Base-by-base conservation (phyloP, 2,888 invertebrate species). In the Willowsia nigromaculata region DNA sequence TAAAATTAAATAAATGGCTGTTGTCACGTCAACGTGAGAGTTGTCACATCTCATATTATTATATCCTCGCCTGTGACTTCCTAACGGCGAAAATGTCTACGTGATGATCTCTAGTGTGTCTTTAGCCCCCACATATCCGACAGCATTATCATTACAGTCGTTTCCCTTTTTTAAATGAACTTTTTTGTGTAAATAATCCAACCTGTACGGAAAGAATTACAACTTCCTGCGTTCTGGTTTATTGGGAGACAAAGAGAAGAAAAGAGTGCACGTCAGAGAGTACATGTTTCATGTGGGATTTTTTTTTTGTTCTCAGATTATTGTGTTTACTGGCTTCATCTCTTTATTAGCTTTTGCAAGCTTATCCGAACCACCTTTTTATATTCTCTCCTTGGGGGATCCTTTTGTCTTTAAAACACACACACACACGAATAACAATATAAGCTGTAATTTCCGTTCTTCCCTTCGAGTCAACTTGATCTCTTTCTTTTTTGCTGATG, bases 321-420 rank as follows among this genome's bases (percentile, higher is more conserved):
- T 40, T 43, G 0, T 71, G 71, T 56, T 56, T 40, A 25, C 25
- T 71, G 18, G 40, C 7, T 0, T 30, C 40, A 40, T 22, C 9
- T 71, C 33, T 71, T 50, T 78, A 50, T 78, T 30, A 50, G 33
- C 50, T 50, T 53, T 50, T 30, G 25, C 78, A 53, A 22, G 40
- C 25, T 78, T 50, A 37, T 30, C 78, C 3, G 30, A 56, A 40
- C 18, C 85, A 47, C 50, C 47, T 78, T 59, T 85, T 47, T 74
- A 22, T 62, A 78, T 84, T 68, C 62, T 78, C 85, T 85, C 85
- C 85, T 62, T 78, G 59, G 85, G 85, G 85, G 76, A 76, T 85
- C 85, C 76, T 78, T 81, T 81, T 85, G 76, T 85, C 85, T 85
- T 85, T 47, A 62, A 80, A 71, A 68, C 80, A 81, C 37, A 59